A percentile compares a stretch with the other conserved stretches of the same genome.
Evolutionary conservation across 2,113 vertebrate species (phyloP).

Genomic region (Motacilla tschutschensis): DNA sequence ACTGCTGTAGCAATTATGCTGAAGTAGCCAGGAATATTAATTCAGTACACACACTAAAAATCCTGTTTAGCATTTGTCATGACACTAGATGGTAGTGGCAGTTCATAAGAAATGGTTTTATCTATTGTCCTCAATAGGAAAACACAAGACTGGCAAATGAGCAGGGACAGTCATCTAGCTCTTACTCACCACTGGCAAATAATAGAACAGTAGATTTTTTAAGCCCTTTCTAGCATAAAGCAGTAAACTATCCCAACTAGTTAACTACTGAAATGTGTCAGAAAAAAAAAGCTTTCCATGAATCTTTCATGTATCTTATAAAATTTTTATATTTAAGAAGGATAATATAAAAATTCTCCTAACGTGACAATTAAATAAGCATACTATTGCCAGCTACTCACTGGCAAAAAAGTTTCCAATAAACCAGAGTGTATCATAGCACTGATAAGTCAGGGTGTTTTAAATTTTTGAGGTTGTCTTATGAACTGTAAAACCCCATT

Average conservation of each 20-base stretch:
- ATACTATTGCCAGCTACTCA: background rate
- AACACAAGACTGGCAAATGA: background rate
- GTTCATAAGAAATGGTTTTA: background rate
- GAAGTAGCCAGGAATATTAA: background rate
- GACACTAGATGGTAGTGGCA: constrained; percentile 6
- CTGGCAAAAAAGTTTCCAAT: background rate
- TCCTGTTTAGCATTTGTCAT: background rate
- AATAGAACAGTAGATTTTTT: background rate
- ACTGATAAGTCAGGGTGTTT: background rate
- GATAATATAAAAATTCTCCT: background rate
- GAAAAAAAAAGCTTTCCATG: background rate
- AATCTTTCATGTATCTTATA: background rate
- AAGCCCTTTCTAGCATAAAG: background rate
- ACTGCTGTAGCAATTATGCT: background rate
- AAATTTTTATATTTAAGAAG: background rate
- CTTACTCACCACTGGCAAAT: background rate
- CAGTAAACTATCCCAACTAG: background rate
- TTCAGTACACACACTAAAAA: background rate
- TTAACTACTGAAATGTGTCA: background rate
- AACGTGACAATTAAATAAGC: background rate
- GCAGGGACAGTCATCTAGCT: background rate
- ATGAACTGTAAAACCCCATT: background rate
- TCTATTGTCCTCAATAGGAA: background rate
- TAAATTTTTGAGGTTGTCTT: background rate
- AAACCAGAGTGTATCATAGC: background rate